phyloP scores from a whole-genome alignment of 2,797 vertebrate species.

The Monodelphis domestica region DNA sequence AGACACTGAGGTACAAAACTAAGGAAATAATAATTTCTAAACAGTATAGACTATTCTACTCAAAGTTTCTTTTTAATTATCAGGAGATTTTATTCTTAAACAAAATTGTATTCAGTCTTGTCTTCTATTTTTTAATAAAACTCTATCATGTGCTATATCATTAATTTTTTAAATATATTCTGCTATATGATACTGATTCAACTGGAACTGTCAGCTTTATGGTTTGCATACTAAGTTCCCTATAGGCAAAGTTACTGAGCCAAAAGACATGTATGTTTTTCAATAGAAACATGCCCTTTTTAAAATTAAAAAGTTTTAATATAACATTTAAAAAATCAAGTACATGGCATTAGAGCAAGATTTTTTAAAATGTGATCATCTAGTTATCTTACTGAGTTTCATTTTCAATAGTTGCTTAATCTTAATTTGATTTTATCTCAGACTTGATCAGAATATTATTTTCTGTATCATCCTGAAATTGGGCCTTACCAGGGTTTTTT shows the following conservation, averaged over 20 bases:
- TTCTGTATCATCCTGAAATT: not conserved
- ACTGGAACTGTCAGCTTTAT: not conserved
- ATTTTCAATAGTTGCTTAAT: not conserved
- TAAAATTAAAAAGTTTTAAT: no score
- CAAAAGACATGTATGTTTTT: not conserved
- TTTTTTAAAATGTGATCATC: not conserved
- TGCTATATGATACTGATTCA: not conserved
- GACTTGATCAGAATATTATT: not conserved
- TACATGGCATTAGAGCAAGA: not conserved
- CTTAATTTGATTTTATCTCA: not conserved
- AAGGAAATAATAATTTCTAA: conserved; percentile 56
- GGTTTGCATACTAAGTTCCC: not conserved
- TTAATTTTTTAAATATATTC: not conserved
- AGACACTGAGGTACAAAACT: conserved; percentile 39
- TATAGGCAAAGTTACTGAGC: not conserved
- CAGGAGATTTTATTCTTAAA: not conserved
- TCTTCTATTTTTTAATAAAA: not conserved
- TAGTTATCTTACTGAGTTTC: not conserved
- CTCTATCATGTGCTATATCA: not conserved
- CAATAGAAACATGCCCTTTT: not conserved
- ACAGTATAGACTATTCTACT: not conserved
- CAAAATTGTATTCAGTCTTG: not conserved
- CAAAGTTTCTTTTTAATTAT: not conserved
- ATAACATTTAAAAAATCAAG: not conserved
- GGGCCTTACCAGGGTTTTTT: not conserved